These are phyloP conservation scores for Delichon dasypus DNA, from an alignment of 2,797 vertebrate genomes.

Conservation along the genomic window DNA sequence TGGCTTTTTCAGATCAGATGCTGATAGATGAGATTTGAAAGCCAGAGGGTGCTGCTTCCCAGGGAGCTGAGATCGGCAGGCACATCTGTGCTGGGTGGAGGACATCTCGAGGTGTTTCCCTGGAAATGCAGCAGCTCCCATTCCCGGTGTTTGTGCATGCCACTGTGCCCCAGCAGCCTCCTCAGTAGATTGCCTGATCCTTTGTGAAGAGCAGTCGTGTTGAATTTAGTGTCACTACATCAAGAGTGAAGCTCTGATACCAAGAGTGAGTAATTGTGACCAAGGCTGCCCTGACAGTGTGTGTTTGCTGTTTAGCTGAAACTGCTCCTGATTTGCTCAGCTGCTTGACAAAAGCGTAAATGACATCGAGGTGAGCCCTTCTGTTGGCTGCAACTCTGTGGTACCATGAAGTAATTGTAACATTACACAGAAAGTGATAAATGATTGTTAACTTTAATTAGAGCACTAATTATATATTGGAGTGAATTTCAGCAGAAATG, in stretches of 20 bases:
- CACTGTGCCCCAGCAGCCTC: background rate
- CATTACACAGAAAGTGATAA: background rate
- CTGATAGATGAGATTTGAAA: background rate
- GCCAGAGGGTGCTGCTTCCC: background rate
- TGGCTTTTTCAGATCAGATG: background rate
- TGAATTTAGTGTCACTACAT: background rate
- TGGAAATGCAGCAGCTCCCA: background rate
- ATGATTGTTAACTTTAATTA: background rate
- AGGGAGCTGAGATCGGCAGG: background rate
- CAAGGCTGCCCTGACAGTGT: background rate
- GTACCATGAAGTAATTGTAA: background rate
- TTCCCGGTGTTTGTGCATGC: fast-evolving
- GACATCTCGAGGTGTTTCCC: background rate
- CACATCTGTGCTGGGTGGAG: background rate
- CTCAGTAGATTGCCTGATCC: background rate
- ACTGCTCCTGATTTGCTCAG: background rate
- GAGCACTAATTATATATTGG: background rate
- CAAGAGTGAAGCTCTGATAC: background rate
- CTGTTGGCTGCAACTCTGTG: background rate
- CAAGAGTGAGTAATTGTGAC: background rate
- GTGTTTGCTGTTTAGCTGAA: background rate
- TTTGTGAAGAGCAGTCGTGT: background rate
- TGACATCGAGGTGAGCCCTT: background rate
- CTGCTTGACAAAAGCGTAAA: background rate
- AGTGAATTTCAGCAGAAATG: background rate